Evolutionary conservation across 1,140 invertebrate species (phyloP), one percentile per base, ranked within the genome.

Genomic region (Aporrectodea caliginosa): DNA sequence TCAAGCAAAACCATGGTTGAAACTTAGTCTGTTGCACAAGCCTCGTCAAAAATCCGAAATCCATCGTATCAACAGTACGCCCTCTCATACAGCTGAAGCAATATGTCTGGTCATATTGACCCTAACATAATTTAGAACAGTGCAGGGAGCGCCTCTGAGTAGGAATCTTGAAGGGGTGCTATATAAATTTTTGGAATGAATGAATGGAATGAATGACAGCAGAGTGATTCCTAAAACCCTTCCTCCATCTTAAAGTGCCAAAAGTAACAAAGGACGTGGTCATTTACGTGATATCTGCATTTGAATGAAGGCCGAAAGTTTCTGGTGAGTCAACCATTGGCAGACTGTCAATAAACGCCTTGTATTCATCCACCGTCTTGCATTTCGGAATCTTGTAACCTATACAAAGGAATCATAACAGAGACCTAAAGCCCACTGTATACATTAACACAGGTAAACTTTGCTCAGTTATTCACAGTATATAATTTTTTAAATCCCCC

Each of bases 281-380:
- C n/a, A 88, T 87, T 90, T 89, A 98, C 85, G 95, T 98, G 78
- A 98, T 98, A 85, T 98, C 95, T 72, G 96, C 96, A 89, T 98
- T 99, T 12, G 93, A 90, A 89, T 98, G 95, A 29, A 98, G 89
- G 35, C 96, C 97, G 90, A 98, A 98, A 2, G 97, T 95, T 90
- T 98, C 94, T 0, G 96, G 96, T 2, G 93, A 93, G 87, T 98
- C 96, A 27, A 92, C 92, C 16, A 92, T 86, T 6, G 96, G 95
- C 77, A 98, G 89, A 82, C 91, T 91, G 83, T 94, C 94, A 73
- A 99, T 96, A 80, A 85, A 84, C 22, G 75, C 79, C 76, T 84
- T 82, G 81, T 88, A 89, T 35, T 89, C 88, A 29, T 85, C 84
- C 22, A 89, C 76, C 12, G 80, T 86, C 84, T 87, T 87, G 81